Evolutionary conservation across 2,888 invertebrate species (phyloP).

Genomic region (Agrilus cyanescens): DNA sequence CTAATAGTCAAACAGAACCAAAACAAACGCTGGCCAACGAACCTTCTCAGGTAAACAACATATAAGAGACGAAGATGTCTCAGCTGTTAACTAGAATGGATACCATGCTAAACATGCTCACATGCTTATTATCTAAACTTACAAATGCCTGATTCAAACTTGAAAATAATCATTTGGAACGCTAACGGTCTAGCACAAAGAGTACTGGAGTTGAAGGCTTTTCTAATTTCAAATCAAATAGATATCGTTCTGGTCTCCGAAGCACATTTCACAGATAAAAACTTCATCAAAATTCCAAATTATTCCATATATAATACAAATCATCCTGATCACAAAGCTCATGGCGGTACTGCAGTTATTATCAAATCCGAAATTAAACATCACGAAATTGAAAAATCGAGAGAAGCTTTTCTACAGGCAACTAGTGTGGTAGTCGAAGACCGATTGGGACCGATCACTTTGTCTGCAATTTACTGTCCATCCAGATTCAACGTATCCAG

Average conservation of each 20-base stretch:
- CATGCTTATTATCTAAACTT: not conserved
- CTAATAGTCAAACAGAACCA: no score
- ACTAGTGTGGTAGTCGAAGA: conserved; percentile 12
- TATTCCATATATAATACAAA: not conserved
- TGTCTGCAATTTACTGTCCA: conserved; percentile 13
- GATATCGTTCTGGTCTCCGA: not conserved
- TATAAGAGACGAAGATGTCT: not conserved
- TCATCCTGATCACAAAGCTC: not conserved
- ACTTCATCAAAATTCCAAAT: not conserved
- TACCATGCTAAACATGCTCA: not conserved
- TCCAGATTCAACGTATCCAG: conserved; percentile 11
- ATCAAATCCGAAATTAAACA: not conserved
- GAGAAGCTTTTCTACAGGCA: conserved; percentile 7
- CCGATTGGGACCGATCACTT: conserved; percentile 5
- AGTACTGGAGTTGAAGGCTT: not conserved
- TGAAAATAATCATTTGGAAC: not conserved
- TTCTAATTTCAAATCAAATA: not conserved
- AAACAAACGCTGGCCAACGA: no score
- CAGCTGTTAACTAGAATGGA: not conserved
- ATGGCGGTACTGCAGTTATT: not conserved
- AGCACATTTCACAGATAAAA: not conserved
- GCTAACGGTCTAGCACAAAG: not conserved
- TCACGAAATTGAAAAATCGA: no score
- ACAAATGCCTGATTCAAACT: not conserved
- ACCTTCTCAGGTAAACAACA: no score